A percentile compares a stretch with the other conserved stretches of the same genome.
These are phyloP conservation scores for Cuniculus paca DNA, from an alignment of 2,797 vertebrate genomes.

Conservation along the genomic window DNA sequence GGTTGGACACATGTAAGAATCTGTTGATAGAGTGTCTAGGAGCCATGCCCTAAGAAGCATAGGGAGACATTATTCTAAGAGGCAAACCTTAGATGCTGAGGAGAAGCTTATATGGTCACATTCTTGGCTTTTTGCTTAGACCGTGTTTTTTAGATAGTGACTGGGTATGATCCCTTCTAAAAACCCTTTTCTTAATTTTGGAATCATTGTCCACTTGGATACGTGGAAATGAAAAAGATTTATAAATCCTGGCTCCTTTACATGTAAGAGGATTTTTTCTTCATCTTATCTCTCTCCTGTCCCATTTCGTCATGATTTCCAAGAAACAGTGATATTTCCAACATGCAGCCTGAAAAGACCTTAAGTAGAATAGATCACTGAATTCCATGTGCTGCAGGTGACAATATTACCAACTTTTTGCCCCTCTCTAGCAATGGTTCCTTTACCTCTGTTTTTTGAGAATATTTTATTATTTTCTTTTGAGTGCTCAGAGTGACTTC, in stretches of 20 bases:
- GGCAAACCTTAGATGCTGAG: background rate
- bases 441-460: background rate
- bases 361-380: background rate
- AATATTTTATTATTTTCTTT: background rate
- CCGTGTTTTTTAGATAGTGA: background rate
- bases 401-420: background rate
- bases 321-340: background rate
- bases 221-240: background rate
- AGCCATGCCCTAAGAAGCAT: background rate
- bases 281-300: background rate
- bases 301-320: background rate
- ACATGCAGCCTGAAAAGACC: background rate
- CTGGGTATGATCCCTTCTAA: background rate
- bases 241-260: background rate
- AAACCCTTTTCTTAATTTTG: slow-evolving; percentile 1
- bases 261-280: background rate
- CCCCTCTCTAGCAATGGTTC: background rate
- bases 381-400: background rate
- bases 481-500: background rate
- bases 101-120: background rate
- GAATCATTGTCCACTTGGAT: background rate
- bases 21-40: background rate
- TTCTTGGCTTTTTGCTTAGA: background rate
- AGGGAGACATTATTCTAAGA: background rate
- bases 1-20: background rate